Evolutionary conservation across 2,888 invertebrate species (phyloP), one percentile per base, ranked within the genome.

Genomic region (Harmothoe impar): DNA sequence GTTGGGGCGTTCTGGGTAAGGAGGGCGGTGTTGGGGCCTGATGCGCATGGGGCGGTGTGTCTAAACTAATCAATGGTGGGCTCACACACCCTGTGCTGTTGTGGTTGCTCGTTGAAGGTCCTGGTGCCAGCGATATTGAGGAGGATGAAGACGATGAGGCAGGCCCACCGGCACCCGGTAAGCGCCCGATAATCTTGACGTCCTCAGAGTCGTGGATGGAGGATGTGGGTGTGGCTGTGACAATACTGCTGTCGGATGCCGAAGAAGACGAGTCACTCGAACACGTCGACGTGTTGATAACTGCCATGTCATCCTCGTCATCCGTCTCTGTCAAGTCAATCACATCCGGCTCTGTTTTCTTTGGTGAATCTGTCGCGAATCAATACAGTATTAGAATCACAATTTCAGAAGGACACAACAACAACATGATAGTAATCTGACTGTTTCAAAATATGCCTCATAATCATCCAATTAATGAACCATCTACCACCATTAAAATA

Each of bases 301-400:
- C 51, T 1, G 68, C 56, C 56, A 89, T 91, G 43, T 91, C 91
- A 31, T 88, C 91, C 25, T 92, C 93, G 35, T 92, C 92, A 84
- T 91, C 90, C 1, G 89, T 90, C n/a, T 92, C 92, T 33, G 93
- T 93, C 43, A 93, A 90, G 89, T 93, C 93, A 31, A 93, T 92
- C 12, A 91, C 89, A 25, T 92, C 92, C 20, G 89, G 91, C n/a
- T 90, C 90, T 0, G 51, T 20, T 31, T 91, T 91, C 68, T 89
- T 52, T n/a, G 92, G 85, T 23, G 84, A 89, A 77, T 89, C 90
- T 51, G 51, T 56, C n/a, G 23, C 85, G 51, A 68, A 0, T 10
- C 3, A 43, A 43, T 43, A 0, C n/a, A 51, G 35, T 5, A 17
- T 62, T 62, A 62, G 15, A 54, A 54, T 54, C 23, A 62, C 20